Evolutionary conservation across 2,113 vertebrate species (phyloP).

Genomic region (Leucopsar rothschildi): DNA sequence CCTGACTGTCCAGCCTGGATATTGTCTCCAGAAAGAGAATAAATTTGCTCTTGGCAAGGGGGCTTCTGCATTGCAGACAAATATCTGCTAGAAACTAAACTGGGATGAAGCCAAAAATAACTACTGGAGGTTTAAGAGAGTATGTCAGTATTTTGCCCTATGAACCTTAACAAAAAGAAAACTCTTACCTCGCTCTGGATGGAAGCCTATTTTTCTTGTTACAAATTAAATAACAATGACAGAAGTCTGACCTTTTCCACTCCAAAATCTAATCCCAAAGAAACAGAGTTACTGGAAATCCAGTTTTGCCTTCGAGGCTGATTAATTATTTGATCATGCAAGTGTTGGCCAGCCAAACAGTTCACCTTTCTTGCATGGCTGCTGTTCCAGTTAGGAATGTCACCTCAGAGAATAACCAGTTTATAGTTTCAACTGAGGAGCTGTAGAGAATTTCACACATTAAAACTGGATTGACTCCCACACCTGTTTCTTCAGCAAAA

Average conservation of each 20-base stretch:
- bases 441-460: neutral
- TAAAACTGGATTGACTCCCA: neutral
- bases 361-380: slow-evolving; percentile 18
- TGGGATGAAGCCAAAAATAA: slow-evolving; percentile 6
- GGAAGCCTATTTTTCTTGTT: slow-evolving; percentile 24
- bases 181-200: neutral
- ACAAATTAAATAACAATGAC: slow-evolving; percentile 40
- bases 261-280: slow-evolving; percentile 46
- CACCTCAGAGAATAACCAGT: slow-evolving; percentile 1
- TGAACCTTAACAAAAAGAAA: slow-evolving; percentile 2
- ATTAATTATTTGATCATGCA: slow-evolving; percentile 52
- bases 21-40: neutral
- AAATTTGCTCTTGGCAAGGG: neutral
- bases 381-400: slow-evolving; percentile 7
- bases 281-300: slow-evolving; percentile 44
- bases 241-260: slow-evolving; percentile 47
- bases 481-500: slow-evolving; percentile 11
- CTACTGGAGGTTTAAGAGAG: neutral
- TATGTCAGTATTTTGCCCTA: neutral
- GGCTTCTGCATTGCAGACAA: neutral
- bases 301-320: slow-evolving; percentile 1
- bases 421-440: slow-evolving; percentile 10
- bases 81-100: neutral
- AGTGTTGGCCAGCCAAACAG: neutral
- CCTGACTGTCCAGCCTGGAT: neutral